These are phyloP conservation scores for Drosophila nigritarsus DNA, from an alignment of 2,888 invertebrate genomes.

Conservation along the genomic window DNA sequence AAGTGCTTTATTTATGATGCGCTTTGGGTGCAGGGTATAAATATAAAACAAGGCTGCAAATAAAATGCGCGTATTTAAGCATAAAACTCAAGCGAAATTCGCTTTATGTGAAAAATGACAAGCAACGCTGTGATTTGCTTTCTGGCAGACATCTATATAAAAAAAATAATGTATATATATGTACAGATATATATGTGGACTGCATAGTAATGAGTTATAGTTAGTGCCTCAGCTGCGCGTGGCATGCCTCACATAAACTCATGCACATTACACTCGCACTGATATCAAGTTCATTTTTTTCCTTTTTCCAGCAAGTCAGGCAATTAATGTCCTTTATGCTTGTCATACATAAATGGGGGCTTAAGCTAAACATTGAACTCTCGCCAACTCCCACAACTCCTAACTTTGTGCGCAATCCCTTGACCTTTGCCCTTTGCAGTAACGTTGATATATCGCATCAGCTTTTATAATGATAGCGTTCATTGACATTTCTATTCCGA, in stretches of 20 bases:
- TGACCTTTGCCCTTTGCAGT: slow-evolving; percentile 52
- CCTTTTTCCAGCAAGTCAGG: slow-evolving; percentile 40
- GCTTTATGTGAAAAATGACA: slow-evolving; percentile 69
- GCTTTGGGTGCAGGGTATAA: slow-evolving; percentile 24
- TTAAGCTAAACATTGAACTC: slow-evolving; percentile 32
- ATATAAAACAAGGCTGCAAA: slow-evolving; percentile 52
- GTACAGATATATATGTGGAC: slow-evolving; percentile 52
- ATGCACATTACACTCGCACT: slow-evolving; percentile 45
- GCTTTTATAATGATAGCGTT: slow-evolving; percentile 25
- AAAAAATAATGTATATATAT: slow-evolving; percentile 16
- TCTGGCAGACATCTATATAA: slow-evolving; percentile 15
- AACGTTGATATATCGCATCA: slow-evolving; percentile 25
- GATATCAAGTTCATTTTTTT: slow-evolving; percentile 43
- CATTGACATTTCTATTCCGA: slow-evolving; percentile 59
- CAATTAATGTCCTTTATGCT: slow-evolving; percentile 74
- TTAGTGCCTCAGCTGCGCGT: slow-evolving; percentile 31
- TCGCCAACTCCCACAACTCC: slow-evolving; percentile 7
- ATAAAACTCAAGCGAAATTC: slow-evolving; percentile 34
- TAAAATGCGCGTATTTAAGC: slow-evolving; percentile 52
- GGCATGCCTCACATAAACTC: slow-evolving; percentile 43
- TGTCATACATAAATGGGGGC: slow-evolving; percentile 66
- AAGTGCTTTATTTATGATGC: slow-evolving; percentile 36
- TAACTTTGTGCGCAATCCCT: slow-evolving; percentile 19
- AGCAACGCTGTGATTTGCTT: slow-evolving; percentile 69
- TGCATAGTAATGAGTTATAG: slow-evolving; percentile 76